Evolutionary conservation across 2,797 vertebrate genomes (phyloP), one percentile per base, ranked within the genome.

Genomic region (Parauchenoglanis ngamensis): DNA sequence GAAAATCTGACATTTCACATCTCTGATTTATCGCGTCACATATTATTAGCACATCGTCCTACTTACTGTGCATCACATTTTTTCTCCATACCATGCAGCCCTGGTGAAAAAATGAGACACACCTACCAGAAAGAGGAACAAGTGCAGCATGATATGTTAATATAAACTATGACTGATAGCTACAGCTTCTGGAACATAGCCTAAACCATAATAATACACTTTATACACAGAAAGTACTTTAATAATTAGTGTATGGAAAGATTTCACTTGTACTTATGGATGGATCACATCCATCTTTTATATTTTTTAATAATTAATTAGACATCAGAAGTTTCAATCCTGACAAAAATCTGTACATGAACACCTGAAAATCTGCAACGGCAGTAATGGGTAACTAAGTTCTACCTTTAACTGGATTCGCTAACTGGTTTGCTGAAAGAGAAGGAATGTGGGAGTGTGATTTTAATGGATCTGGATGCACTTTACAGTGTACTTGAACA

Each of bases 61-160:
- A 40, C 7, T 61, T 61, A 46, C 15, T 57, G 28, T 7, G 21
- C 15, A 15, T 28, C n/a, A 25, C 10, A 11, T 79, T 31, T 79
- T 79, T 40, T 12, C 54, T 57, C 77, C 25, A 19, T 76, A n/a
- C 46, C 4, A 52, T 54, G 12, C 73, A 76, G 12, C 46, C 46
- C 25, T 79, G 35, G 1, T 79, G 35, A 81, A 46, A 78, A 44
- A 54, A 31, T 10, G n/a, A 54, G 11, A 59, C 10, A 21, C 7
- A 15, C 73, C 49, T 13, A 25, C 17, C 19, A 23, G 28, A 59
- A 56, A 0, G 52, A 56, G 19, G 28, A 57, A 81, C 35, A 44
- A 81, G 63, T 61, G 11, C 54, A 63, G 80, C 23, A 82, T 82
- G 80, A 49, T 56, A 44, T 81, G 46, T 63, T 63, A 8, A 81